phyloP scores from a whole-genome alignment of 1,140 invertebrate genomes.

The Xylocopa sonorina region DNA sequence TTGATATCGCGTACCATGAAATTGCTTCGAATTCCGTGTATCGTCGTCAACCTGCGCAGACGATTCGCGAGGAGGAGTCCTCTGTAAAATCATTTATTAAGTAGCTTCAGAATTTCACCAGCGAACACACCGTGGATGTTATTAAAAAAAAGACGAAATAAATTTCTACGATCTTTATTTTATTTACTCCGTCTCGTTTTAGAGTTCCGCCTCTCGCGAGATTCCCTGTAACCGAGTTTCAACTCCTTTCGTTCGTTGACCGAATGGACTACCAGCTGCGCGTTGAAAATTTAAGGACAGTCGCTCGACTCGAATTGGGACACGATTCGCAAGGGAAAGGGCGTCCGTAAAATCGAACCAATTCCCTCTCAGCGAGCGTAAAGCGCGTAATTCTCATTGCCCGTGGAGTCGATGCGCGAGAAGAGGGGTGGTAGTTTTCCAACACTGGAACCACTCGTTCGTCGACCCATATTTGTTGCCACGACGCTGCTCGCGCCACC shows the following conservation, averaged over 20 bases:
- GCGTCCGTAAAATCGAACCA: not conserved
- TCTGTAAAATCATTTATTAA: too few relatives aligned
- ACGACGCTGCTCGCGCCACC: too few relatives aligned
- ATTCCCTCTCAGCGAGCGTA: too few relatives aligned
- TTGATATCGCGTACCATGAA: too few relatives aligned
- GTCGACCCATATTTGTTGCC: too few relatives aligned
- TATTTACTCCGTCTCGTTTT: not conserved
- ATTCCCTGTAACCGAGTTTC: not conserved
- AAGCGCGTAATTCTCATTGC: too few relatives aligned
- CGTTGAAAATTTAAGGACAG: constrained; percentile 40
- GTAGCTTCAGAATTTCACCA: not conserved
- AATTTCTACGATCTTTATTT: not conserved
- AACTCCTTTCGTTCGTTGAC: not conserved
- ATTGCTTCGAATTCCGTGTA: too few relatives aligned
- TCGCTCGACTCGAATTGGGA: constrained; percentile 40
- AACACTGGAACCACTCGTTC: too few relatives aligned
- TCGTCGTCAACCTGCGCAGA: too few relatives aligned
- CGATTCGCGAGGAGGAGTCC: too few relatives aligned
- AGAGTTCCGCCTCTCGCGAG: not conserved
- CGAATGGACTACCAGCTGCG: not conserved
- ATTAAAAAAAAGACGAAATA: not conserved
- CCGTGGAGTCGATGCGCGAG: too few relatives aligned
- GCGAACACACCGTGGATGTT: not conserved
- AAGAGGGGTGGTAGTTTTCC: too few relatives aligned
- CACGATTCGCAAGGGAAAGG: constrained; percentile 37